These are phyloP conservation scores for Prunella himalayana DNA, from an alignment of 2,113 vertebrate species.

Conservation along the genomic window DNA sequence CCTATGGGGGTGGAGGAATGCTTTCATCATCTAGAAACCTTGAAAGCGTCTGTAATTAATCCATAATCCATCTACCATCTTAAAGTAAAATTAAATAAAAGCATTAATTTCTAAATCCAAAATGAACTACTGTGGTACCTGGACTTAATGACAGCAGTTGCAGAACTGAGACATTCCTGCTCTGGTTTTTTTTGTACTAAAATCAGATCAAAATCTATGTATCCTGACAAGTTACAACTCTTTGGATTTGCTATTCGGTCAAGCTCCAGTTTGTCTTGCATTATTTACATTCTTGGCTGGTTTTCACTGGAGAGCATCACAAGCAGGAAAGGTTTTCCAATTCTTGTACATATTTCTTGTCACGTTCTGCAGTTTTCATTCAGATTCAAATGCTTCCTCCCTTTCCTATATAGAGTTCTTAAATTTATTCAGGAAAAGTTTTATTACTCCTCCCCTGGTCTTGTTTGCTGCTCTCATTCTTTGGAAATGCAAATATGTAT, in stretches of 20 bases:
- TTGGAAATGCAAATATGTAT: constrained; percentile 53
- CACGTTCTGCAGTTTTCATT: constrained; percentile 33
- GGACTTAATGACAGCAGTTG: neutral
- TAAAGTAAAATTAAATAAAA: neutral
- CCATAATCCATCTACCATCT: neutral
- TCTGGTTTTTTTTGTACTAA: neutral
- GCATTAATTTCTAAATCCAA: neutral
- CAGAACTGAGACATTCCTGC: neutral
- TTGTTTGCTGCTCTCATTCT: constrained; percentile 36
- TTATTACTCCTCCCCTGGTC: constrained; percentile 8
- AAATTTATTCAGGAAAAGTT: constrained; percentile 56
- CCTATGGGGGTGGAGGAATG: neutral
- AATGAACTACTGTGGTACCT: neutral
- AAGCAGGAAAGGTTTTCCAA: constrained; percentile 1
- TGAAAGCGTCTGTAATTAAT: neutral
- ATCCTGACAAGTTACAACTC: neutral
- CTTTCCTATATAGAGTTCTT: neutral
- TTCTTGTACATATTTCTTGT: constrained; percentile 10
- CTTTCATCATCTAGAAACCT: neutral
- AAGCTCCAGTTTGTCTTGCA: neutral
- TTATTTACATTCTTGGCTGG: neutral
- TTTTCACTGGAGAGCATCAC: neutral
- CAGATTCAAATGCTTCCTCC: constrained; percentile 41
- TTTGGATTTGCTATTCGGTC: neutral
- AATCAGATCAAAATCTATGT: neutral